These are phyloP conservation scores for Andrena camellia DNA, from an alignment of 2,888 invertebrate species.

Conservation along the genomic window DNA sequence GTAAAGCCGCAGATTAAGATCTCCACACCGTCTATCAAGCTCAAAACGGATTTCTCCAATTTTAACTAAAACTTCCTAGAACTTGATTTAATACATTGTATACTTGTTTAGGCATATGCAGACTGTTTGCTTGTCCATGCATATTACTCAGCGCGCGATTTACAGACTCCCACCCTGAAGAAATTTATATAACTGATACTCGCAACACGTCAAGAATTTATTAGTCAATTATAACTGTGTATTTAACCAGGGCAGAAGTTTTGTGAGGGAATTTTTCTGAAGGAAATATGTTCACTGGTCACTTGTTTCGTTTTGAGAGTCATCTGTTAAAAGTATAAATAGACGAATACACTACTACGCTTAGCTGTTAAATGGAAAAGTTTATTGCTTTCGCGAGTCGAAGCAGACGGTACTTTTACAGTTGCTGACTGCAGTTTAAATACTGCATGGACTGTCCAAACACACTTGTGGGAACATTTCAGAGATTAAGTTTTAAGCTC, in stretches of 20 bases:
- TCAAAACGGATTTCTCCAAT: slow-evolving; percentile 98
- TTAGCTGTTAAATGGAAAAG: slow-evolving; percentile 3
- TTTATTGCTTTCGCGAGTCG: not conserved
- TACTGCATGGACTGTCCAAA: not conserved
- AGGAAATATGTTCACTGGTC: too few relatives aligned
- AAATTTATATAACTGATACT: not conserved
- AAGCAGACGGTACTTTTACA: not conserved
- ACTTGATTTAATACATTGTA: slow-evolving; percentile 33
- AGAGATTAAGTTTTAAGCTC: not conserved
- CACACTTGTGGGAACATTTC: slow-evolving; percentile 6
- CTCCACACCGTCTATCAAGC: slow-evolving; percentile 91
- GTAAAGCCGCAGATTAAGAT: slow-evolving; percentile 81
- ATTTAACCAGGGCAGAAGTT: too few relatives aligned
- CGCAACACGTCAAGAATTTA: not conserved
- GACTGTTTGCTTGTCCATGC: not conserved
- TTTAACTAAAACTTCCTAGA: slow-evolving; percentile 88
- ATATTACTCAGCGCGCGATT: not conserved
- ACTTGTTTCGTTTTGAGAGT: too few relatives aligned
- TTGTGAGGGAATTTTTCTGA: too few relatives aligned
- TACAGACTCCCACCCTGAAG: not conserved
- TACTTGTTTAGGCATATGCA: not conserved
- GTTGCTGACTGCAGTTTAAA: not conserved
- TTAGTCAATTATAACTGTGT: too few relatives aligned
- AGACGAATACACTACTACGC: not conserved
- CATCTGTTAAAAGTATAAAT: not conserved